Evolutionary conservation across 2,113 vertebrate genomes (phyloP).

Genomic region (Vidua macroura): DNA sequence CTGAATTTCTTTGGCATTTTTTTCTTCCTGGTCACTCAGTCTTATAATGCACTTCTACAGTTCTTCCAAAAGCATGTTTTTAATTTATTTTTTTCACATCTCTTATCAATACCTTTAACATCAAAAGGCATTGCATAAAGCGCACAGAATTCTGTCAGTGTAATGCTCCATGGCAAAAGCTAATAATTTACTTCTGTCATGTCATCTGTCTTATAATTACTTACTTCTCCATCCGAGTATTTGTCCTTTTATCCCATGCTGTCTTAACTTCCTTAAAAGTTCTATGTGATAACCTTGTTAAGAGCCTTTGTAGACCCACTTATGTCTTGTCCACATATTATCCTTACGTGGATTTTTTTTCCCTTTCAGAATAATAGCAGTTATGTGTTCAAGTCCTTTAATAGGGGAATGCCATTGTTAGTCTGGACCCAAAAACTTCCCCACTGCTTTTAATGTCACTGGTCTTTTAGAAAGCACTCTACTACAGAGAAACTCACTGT

Average conservation of each 20-base stretch:
- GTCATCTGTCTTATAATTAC: neutral
- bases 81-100: neutral
- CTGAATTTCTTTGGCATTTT: neutral
- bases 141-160: neutral
- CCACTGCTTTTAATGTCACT: neutral
- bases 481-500: neutral
- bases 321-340: neutral
- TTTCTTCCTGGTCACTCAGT: neutral
- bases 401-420: neutral
- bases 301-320: neutral
- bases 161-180: neutral
- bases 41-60: neutral
- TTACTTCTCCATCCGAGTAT: neutral
- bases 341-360: neutral
- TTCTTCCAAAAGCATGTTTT: neutral
- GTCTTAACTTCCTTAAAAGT: neutral
- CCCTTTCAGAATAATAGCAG: neutral
- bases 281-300: neutral
- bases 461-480: neutral
- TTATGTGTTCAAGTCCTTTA: neutral
- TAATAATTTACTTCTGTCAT: neutral
- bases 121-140: neutral
- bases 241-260: neutral
- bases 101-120: neutral
- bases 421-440: neutral